Conservation (phyloP, 2,888 invertebrate genomes). For the Ichneumoninae sp. region DNA sequence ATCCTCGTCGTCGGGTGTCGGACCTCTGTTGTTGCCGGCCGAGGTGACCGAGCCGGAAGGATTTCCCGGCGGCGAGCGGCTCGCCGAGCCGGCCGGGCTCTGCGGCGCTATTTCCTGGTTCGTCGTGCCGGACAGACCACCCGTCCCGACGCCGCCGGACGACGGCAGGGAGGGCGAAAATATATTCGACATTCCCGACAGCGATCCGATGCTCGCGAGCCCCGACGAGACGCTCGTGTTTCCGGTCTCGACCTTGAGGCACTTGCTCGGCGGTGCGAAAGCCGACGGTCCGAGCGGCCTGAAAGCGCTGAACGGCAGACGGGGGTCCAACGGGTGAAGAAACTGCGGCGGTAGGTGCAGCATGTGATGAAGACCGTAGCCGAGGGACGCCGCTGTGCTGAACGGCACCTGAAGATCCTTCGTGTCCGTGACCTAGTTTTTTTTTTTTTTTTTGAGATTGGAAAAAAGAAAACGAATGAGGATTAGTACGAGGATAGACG, state of each 20-base stretch:
- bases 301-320: constrained; percentile 87
- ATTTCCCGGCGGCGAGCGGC: constrained; percentile 80
- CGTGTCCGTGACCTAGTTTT: constrained; percentile 80
- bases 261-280: constrained; percentile 89
- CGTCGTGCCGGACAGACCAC: constrained; percentile 67
- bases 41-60: constrained; percentile 67
- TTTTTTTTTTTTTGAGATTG: neutral
- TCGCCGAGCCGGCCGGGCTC: constrained; percentile 82
- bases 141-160: constrained; percentile 75
- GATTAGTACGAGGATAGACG: neutral
- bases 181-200: constrained; percentile 83
- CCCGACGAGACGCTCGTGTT: constrained; percentile 78
- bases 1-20: constrained; percentile 82
- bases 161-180: constrained; percentile 81
- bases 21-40: constrained; percentile 75
- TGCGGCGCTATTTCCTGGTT: constrained; percentile 79
- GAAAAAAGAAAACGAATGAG: neutral
- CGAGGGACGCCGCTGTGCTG: constrained; percentile 85
- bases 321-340: constrained; percentile 88
- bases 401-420: constrained; percentile 89
- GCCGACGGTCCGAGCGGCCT: constrained; percentile 88
- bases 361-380: constrained; percentile 89
- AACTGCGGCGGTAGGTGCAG: constrained; percentile 90
- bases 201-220: constrained; percentile 80
- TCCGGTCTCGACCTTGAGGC: constrained; percentile 83